phyloP scores from a whole-genome alignment of 35 echinoderm and acorn worm species.

The Anneissia japonica region DNA sequence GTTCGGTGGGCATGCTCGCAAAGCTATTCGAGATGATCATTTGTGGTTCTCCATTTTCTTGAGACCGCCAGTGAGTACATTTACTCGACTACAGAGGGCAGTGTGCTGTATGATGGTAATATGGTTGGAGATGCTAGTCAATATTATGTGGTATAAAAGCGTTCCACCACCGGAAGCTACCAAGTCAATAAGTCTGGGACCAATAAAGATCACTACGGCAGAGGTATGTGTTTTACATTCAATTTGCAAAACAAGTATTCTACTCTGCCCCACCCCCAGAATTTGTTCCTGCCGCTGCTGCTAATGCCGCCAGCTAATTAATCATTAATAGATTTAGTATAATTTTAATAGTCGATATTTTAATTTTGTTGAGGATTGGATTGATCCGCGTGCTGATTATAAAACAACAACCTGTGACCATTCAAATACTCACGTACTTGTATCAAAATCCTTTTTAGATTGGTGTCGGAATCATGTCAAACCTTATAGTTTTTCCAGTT shows the following conservation, averaged over 20 bases:
- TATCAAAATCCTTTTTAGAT: no score
- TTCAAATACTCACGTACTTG: no score
- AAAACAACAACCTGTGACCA: no score
- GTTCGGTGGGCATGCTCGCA: slow-evolving; percentile 57
- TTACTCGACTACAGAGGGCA: slow-evolving; percentile 65
- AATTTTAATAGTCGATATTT: no score
- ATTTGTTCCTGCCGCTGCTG: no score
- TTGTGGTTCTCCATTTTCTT: slow-evolving; percentile 85
- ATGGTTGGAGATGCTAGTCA: slow-evolving; percentile 97
- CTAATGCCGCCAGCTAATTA: no score
- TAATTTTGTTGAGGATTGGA: no score
- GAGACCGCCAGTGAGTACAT: slow-evolving; percentile 69
- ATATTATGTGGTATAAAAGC: slow-evolving; percentile 88
- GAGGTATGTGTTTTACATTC: slow-evolving; percentile 44
- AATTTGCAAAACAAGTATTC: no score
- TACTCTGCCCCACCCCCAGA: no score
- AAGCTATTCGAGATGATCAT: slow-evolving; percentile 82
- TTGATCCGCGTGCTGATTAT: no score
- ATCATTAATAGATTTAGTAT: no score
- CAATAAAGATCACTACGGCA: slow-evolving; percentile 74
- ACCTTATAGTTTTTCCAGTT: slow-evolving; percentile 77
- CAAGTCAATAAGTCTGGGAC: slow-evolving; percentile 72
- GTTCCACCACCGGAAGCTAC: slow-evolving; percentile 42
- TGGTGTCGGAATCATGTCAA: slow-evolving; percentile 83
- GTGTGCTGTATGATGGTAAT: slow-evolving; percentile 95